phyloP scores from a whole-genome alignment of 2,888 invertebrate species.

The Seira sanloemensis region DNA sequence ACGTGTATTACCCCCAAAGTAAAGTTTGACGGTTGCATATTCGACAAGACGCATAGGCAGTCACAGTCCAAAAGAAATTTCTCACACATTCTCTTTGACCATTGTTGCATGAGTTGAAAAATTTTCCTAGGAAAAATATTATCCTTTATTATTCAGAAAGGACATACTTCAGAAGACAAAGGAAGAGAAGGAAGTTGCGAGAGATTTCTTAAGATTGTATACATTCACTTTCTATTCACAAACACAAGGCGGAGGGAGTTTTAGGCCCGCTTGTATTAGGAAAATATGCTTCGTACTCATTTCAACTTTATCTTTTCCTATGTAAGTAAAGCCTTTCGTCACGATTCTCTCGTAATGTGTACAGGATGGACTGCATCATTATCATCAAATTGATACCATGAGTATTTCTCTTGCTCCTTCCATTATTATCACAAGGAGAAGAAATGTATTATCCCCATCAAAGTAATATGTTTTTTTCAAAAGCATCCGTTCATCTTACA shows the following conservation, averaged over 20 bases:
- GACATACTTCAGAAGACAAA: not conserved
- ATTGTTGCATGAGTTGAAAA: constrained; percentile 36
- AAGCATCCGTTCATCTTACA: not conserved
- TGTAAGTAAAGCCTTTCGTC: no score
- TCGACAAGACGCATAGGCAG: no score
- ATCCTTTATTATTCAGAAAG: not conserved
- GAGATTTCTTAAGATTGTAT: no score
- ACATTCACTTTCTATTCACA: no score
- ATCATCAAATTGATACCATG: not conserved
- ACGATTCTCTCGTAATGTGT: no score
- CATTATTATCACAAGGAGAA: not conserved
- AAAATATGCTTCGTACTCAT: no score
- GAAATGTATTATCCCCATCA: not conserved
- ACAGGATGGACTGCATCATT: not conserved
- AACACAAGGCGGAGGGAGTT: no score
- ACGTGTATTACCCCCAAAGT: no score
- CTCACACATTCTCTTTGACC: constrained; percentile 21
- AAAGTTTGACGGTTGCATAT: no score
- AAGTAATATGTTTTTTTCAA: not conserved
- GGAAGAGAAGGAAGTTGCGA: not conserved
- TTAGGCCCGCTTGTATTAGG: no score
- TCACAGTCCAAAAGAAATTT: no score
- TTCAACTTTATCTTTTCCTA: no score
- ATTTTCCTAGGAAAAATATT: not conserved
- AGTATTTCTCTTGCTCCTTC: not conserved